Evolutionary conservation across 1,140 invertebrate species (phyloP).

Genomic region (Portunus trituberculatus): DNA sequence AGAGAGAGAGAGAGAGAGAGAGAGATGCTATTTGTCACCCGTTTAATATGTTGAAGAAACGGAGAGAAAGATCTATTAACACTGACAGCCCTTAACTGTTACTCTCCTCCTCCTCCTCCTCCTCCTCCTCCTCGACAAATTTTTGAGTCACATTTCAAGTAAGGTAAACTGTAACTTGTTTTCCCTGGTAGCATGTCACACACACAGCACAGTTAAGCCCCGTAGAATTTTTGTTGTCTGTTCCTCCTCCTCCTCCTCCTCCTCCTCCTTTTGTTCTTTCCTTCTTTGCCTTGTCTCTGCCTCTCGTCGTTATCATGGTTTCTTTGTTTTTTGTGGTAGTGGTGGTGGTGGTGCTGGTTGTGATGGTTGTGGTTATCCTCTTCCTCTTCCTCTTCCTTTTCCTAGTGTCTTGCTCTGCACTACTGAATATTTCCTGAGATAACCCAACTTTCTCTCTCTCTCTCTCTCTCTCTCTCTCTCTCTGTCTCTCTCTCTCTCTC

Average conservation of each 20-base stretch:
- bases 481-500: background rate
- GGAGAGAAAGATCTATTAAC: background rate
- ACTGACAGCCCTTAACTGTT: background rate
- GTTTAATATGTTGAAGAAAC: background rate
- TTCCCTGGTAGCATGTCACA: no score
- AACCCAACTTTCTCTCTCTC: background rate
- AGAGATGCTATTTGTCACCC: background rate
- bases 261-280: background rate
- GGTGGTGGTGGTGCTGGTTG: no score
- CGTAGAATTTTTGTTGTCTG: no score
- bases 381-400: no score
- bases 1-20: conserved; percentile 20
- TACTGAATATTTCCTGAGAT: no score
- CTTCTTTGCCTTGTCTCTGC: background rate
- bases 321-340: no score
- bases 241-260: background rate
- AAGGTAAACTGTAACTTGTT: no score
- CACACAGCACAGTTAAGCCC: no score
- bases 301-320: no score
- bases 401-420: no score
- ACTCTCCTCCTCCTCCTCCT: background rate
- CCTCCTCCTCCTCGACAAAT: background rate
- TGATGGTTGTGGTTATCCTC: no score
- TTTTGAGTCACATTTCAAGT: no score
- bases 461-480: background rate